Percentiles rank a stretch among this genome's conserved stretches.
Conservation (phyloP, 2,113 vertebrate genomes). For the Ptilonorhynchus violaceus region DNA sequence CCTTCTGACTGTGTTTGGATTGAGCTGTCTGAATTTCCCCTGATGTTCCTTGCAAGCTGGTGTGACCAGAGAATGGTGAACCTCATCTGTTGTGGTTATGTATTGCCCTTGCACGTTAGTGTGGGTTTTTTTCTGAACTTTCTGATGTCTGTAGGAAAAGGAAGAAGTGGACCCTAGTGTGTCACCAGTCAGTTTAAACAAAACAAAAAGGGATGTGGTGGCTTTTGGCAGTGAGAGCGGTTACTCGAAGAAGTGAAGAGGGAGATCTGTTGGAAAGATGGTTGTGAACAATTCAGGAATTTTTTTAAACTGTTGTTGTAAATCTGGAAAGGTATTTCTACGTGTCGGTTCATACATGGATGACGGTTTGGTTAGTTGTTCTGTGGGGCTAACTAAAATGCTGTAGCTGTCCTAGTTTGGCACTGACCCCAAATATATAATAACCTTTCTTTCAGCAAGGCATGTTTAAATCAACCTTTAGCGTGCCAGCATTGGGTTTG, state of each 20-base stretch:
- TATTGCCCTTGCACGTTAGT: fast-evolving
- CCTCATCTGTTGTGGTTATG: fast-evolving
- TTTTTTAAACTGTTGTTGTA: background rate
- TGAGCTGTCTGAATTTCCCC: background rate
- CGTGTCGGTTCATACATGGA: background rate
- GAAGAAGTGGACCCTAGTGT: background rate
- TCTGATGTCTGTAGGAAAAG: background rate
- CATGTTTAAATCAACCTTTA: background rate
- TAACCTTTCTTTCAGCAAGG: background rate
- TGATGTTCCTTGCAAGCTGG: background rate
- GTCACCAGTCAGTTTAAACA: background rate
- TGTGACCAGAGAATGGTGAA: background rate
- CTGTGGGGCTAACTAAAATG: background rate
- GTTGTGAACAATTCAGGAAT: background rate
- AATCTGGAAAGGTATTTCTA: background rate
- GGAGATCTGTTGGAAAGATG: background rate
- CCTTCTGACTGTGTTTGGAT: background rate
- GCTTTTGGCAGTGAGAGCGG: background rate
- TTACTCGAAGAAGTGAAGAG: background rate
- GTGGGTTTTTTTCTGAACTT: background rate
- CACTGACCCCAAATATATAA: background rate
- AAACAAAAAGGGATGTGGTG: background rate
- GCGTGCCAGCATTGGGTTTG: background rate
- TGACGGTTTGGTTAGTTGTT: background rate
- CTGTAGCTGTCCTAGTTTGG: background rate